These are phyloP conservation scores for Ptycholaimellus sp. DNA, from an alignment of 2,888 invertebrate genomes.

Conservation along the genomic window DNA sequence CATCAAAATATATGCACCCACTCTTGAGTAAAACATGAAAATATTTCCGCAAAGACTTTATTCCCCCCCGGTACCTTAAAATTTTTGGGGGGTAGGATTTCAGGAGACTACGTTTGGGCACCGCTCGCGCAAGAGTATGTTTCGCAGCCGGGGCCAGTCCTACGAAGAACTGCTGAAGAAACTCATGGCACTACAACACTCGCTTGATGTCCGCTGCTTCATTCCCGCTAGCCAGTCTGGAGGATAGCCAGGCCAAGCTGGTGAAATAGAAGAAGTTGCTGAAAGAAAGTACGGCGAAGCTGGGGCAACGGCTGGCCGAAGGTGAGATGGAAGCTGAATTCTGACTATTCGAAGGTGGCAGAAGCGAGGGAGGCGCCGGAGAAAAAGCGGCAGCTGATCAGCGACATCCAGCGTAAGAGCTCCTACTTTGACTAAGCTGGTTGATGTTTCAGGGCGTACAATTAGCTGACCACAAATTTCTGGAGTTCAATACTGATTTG, in stretches of 20 bases:
- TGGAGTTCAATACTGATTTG: too few species aligned
- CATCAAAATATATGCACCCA: too few species aligned
- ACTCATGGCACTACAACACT: conserved; percentile 88
- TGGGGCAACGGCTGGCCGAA: conserved; percentile 71
- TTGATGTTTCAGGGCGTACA: too few species aligned
- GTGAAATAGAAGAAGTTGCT: conserved; percentile 75
- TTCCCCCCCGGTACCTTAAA: too few species aligned
- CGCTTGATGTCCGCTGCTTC: conserved; percentile 98
- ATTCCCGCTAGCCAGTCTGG: conserved; percentile 65
- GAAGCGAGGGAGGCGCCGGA: conserved; percentile 76
- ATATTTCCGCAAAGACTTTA: too few species aligned
- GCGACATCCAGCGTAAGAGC: too few species aligned
- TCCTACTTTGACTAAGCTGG: too few species aligned
- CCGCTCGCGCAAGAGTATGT: conserved; percentile 54
- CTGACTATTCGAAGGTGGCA: conserved; percentile 36
- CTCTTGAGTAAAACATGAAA: too few species aligned
- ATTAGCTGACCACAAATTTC: too few species aligned
- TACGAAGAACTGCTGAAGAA: conserved; percentile 96
- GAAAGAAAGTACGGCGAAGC: conserved; percentile 72
- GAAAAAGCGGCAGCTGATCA: conserved; percentile 51
- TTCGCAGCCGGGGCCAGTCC: conserved; percentile 89
- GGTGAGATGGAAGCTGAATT: conserved; percentile 48
- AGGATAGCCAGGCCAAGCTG: conserved; percentile 31
- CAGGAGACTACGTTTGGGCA: too few species aligned
- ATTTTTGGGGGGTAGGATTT: too few species aligned